Percentiles rank a stretch among this genome's conserved stretches.
Evolutionary conservation across 30 jellyfish, hydroid and myxozoan genomes (phyloP).

Genomic region (Cassiopea andromeda): DNA sequence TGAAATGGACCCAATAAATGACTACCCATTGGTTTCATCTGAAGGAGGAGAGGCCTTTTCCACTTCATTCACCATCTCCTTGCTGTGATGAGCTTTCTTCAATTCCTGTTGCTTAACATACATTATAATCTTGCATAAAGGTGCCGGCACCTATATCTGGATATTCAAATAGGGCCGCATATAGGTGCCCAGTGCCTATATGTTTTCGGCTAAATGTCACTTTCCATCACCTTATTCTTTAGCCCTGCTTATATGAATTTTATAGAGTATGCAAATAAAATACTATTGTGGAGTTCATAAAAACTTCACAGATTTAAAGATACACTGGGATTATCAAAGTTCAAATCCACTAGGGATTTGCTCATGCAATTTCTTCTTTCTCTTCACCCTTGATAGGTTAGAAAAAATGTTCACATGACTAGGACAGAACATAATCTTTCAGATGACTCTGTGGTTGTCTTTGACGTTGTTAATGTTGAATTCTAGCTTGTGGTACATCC

Average conservation of each 20-base stretch:
- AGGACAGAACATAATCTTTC: not conserved
- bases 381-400: not conserved
- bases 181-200: too few relatives aligned
- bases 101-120: slow-evolving; percentile 87
- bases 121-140: too few relatives aligned
- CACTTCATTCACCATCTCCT: not conserved
- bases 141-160: too few relatives aligned
- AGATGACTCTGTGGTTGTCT: not conserved
- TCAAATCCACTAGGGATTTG: not conserved
- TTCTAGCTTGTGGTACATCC: not conserved
- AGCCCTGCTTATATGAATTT: too few relatives aligned
- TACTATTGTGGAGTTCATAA: too few relatives aligned
- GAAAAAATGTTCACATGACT: not conserved
- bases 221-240: too few relatives aligned
- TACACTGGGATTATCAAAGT: not conserved
- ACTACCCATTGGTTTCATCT: slow-evolving; percentile 8
- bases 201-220: too few relatives aligned
- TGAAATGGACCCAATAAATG: not conserved
- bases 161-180: too few relatives aligned
- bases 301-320: too few relatives aligned
- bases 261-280: too few relatives aligned
- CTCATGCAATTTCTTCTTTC: not conserved
- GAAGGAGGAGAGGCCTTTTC: slow-evolving; percentile 44
- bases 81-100: slow-evolving; percentile 72
- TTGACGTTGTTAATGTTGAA: not conserved